A percentile compares a stretch with the other conserved stretches of the same genome.
Evolutionary conservation across 2,888 invertebrate species (phyloP).

Genomic region (Ariolimax columbianus): DNA sequence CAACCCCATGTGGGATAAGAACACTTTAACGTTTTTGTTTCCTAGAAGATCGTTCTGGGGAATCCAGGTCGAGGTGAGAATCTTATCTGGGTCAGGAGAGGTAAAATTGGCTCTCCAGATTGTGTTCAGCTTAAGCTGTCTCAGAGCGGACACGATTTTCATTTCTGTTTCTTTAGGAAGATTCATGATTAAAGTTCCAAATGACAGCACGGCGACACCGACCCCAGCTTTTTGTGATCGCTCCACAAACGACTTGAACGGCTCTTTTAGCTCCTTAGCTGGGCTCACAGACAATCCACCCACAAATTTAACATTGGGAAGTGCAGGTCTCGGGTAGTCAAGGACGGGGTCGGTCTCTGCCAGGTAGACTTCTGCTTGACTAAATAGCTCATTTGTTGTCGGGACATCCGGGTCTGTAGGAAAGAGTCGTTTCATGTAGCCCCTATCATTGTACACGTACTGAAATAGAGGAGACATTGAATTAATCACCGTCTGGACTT

Average conservation of each 20-base stretch:
- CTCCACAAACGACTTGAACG: no score
- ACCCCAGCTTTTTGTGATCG: no score
- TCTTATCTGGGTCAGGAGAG: no score
- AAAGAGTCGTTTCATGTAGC: no score
- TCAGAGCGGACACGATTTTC: background rate
- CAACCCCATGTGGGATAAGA: background rate
- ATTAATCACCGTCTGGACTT: background rate
- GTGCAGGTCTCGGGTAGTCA: conserved; percentile 28
- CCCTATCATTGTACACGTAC: background rate
- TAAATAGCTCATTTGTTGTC: conserved; percentile 1
- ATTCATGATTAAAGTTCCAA: background rate
- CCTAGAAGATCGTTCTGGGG: background rate
- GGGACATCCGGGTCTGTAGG: no score
- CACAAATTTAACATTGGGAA: conserved; percentile 43
- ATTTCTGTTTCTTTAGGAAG: background rate
- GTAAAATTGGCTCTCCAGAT: no score
- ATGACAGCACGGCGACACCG: no score
- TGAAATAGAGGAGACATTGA: background rate
- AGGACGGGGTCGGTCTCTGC: conserved; percentile 40
- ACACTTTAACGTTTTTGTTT: background rate
- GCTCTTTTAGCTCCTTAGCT: no score
- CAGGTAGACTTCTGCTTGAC: conserved; percentile 31
- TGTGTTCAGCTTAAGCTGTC: background rate
- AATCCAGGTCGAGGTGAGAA: background rate
- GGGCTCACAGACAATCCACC: conserved; percentile 13